phyloP scores from a whole-genome alignment of 2,797 vertebrate species.

The Nothura maculosa region DNA sequence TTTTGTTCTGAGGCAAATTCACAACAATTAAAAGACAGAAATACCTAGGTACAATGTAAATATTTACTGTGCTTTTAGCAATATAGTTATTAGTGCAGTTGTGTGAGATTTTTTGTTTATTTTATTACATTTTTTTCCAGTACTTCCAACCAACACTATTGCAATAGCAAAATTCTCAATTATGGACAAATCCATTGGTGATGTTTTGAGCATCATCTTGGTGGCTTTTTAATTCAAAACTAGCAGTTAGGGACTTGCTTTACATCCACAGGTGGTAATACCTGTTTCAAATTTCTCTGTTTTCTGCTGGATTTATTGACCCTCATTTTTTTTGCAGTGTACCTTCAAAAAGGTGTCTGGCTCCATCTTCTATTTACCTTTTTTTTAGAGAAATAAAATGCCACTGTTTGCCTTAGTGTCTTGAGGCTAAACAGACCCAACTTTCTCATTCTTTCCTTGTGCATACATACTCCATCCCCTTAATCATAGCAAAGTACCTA shows the following conservation, averaged over 20 bases:
- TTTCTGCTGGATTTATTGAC: background rate
- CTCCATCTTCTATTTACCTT: background rate
- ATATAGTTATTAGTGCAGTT: background rate
- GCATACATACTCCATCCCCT: background rate
- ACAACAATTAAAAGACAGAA: background rate
- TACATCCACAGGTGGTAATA: background rate
- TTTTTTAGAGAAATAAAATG: background rate
- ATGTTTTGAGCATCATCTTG: background rate
- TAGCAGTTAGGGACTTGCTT: background rate
- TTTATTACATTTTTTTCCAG: background rate
- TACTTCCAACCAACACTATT: background rate
- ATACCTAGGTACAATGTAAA: background rate
- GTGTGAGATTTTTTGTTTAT: too few species aligned
- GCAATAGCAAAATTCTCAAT: background rate
- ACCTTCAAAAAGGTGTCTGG: background rate
- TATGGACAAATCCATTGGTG: background rate
- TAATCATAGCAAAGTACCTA: background rate
- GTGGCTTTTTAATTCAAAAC: background rate
- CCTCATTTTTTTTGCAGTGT: background rate
- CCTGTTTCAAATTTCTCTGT: background rate
- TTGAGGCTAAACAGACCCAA: background rate
- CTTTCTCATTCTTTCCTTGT: background rate
- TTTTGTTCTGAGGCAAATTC: background rate
- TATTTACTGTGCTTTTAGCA: background rate
- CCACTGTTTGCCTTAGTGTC: background rate